Evolutionary conservation across 1,140 invertebrate genomes (phyloP).

Genomic region (Musca domestica): DNA sequence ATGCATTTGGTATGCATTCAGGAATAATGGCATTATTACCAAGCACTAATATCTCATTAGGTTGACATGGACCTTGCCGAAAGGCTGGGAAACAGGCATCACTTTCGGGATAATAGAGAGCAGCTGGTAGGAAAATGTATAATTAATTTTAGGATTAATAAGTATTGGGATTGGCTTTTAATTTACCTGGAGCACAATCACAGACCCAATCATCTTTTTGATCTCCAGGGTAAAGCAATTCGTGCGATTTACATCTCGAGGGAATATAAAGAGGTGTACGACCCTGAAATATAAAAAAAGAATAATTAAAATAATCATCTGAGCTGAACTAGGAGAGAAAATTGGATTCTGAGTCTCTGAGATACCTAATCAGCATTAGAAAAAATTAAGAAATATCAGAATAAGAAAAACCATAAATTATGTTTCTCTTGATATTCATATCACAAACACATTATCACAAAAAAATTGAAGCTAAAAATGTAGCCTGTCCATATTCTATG

Average conservation of each 20-base stretch:
- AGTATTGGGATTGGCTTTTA: background rate
- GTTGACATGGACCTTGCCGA: constrained; percentile 61
- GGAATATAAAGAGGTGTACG: constrained; percentile 60
- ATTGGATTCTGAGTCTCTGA: too few species aligned
- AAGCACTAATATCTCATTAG: constrained; percentile 59
- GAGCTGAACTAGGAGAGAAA: constrained; percentile 12
- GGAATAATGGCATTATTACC: constrained; percentile 57
- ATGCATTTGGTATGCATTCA: constrained; percentile 62
- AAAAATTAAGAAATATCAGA: too few species aligned
- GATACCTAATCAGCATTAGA: too few species aligned
- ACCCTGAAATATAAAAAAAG: constrained; percentile 50
- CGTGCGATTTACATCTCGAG: constrained; percentile 60
- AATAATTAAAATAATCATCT: background rate
- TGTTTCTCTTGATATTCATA: too few species aligned
- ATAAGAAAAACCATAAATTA: too few species aligned
- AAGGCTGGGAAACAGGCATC: constrained; percentile 64
- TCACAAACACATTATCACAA: too few species aligned
- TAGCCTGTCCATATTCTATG: too few species aligned
- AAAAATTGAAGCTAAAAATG: too few species aligned
- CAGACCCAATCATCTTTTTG: constrained; percentile 64
- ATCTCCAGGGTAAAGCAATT: constrained; percentile 64
- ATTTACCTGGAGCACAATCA: constrained; percentile 63
- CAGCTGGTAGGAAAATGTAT: constrained; percentile 53
- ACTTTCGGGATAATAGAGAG: constrained; percentile 61
- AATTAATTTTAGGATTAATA: constrained; percentile 17